Percentiles rank a stretch among this genome's conserved stretches.
These are phyloP conservation scores for Diachrysia chrysitis DNA, from an alignment of 2,888 invertebrate species.

Conservation along the genomic window DNA sequence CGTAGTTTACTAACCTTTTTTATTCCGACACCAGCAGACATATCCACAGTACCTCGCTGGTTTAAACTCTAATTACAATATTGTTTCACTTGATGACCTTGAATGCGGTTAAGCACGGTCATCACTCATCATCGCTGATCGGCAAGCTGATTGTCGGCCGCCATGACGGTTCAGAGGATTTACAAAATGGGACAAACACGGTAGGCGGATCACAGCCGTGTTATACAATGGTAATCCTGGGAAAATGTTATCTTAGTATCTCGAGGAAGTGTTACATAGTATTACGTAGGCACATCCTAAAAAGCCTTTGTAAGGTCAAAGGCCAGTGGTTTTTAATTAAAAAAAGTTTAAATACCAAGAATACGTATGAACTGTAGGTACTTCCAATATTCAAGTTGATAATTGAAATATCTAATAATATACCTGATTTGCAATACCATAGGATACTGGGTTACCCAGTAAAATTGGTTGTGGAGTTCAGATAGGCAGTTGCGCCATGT, in stretches of 20 bases:
- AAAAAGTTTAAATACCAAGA: too few relatives aligned
- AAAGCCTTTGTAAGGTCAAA: neutral
- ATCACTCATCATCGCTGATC: slow-evolving; percentile 81
- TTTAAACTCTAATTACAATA: slow-evolving; percentile 75
- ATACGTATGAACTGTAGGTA: too few relatives aligned
- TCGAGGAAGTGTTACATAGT: slow-evolving; percentile 40
- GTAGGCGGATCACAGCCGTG: slow-evolving; percentile 67
- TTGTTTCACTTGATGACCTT: slow-evolving; percentile 83
- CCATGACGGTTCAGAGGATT: slow-evolving; percentile 83
- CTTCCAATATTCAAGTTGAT: too few relatives aligned
- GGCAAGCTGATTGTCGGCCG: slow-evolving; percentile 78
- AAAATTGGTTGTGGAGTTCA: too few relatives aligned
- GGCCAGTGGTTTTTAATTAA: neutral
- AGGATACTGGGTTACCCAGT: too few relatives aligned
- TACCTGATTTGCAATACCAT: too few relatives aligned
- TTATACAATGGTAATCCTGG: slow-evolving; percentile 59
- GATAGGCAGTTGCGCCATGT: too few relatives aligned
- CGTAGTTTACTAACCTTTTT: too few relatives aligned
- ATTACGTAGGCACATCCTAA: slow-evolving; percentile 1
- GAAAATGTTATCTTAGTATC: slow-evolving; percentile 52
- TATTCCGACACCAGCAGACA: neutral
- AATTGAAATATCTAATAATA: too few relatives aligned
- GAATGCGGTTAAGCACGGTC: slow-evolving; percentile 78
- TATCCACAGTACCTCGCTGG: slow-evolving; percentile 19
- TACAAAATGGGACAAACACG: slow-evolving; percentile 70